These are phyloP conservation scores for Struthio camelus DNA, from an alignment of 2,113 vertebrate genomes.

Conservation along the genomic window DNA sequence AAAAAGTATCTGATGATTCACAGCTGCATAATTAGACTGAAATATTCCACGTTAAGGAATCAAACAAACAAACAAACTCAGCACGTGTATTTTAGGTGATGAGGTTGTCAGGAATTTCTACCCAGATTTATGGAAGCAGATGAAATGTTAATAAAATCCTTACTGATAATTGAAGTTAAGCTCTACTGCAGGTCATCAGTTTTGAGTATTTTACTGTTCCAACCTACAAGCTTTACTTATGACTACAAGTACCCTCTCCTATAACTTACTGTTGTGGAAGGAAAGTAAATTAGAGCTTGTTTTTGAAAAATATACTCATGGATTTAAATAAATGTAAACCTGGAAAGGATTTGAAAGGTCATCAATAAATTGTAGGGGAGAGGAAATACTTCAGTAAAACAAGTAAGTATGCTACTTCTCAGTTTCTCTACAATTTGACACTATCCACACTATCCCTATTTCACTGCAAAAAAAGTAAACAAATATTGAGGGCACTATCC, in stretches of 20 bases:
- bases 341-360: not conserved
- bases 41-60: not conserved
- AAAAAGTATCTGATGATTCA: not conserved
- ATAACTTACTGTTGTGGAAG: not conserved
- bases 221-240: not conserved
- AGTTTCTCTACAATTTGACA: not conserved
- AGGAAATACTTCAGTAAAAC: not conserved
- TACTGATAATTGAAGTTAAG: not conserved
- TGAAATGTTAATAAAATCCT: not conserved
- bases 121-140: not conserved
- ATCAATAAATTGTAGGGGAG: not conserved
- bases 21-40: not conserved
- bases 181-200: not conserved
- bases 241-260: not conserved
- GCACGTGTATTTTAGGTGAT: not conserved
- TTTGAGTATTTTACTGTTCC: not conserved
- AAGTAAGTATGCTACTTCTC: not conserved
- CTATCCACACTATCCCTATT: not conserved
- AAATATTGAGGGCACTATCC: slow-evolving; percentile 3
- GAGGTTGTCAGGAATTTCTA: not conserved
- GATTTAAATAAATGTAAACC: not conserved
- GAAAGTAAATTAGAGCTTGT: not conserved
- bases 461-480: not conserved
- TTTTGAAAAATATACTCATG: not conserved
- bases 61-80: not conserved